Conservation (phyloP, 2,888 invertebrate genomes). For the Mellilla xanthometata region DNA sequence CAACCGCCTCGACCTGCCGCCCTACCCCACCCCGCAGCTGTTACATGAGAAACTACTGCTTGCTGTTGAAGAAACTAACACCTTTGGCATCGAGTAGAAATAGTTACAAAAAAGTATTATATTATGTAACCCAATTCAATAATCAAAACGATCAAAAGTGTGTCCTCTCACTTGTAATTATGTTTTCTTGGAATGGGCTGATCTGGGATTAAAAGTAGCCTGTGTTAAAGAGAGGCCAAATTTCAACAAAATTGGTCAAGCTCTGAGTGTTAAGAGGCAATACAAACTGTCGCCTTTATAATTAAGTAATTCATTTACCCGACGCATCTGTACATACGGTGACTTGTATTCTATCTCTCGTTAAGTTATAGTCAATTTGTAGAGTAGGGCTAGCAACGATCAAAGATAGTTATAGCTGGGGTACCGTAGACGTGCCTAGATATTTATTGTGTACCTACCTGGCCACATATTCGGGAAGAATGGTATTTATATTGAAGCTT, state of each 20-base stretch:
- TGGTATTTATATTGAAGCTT: slow-evolving; percentile 71
- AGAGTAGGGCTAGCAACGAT: slow-evolving; percentile 50
- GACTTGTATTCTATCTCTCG: slow-evolving; percentile 39
- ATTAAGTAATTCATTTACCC: too few species aligned
- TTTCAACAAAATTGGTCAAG: too few species aligned
- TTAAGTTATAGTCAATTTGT: slow-evolving; percentile 70
- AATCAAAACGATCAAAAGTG: too few species aligned
- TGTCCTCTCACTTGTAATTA: too few species aligned
- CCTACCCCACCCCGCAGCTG: slow-evolving; percentile 95
- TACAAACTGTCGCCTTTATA: too few species aligned
- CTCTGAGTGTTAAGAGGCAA: too few species aligned
- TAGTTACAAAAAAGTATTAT: too few species aligned
- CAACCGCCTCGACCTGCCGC: slow-evolving; percentile 97
- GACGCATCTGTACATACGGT: slow-evolving; percentile 52
- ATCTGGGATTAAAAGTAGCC: too few species aligned
- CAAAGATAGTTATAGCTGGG: slow-evolving; percentile 55
- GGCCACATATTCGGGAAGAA: slow-evolving; percentile 59
- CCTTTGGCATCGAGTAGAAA: slow-evolving; percentile 97
- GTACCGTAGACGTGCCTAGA: slow-evolving; percentile 55
- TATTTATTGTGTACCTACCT: slow-evolving; percentile 49
- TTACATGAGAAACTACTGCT: slow-evolving; percentile 95
- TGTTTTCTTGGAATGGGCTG: too few species aligned
- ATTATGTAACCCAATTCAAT: too few species aligned
- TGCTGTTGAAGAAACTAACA: slow-evolving; percentile 97
- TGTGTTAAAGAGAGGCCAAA: too few species aligned